Conservation (phyloP, 2,888 invertebrate species). For the Parasteatoda lunata region DNA sequence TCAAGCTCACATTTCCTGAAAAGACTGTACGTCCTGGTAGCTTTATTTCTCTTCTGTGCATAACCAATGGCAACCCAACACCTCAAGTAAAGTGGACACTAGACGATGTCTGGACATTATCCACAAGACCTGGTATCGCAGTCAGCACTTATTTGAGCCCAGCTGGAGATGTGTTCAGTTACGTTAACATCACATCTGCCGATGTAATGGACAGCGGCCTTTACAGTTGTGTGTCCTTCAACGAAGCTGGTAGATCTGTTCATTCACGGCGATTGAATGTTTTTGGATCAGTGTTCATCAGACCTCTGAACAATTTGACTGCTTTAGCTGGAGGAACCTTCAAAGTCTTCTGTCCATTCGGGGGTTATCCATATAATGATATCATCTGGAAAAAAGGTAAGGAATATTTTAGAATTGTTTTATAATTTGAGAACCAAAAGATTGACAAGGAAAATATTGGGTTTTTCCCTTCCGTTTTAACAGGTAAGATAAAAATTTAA, state of each 20-base stretch:
- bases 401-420: not conserved
- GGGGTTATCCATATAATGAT: conserved; percentile 70
- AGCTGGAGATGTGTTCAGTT: conserved; percentile 59
- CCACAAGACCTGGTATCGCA: conserved; percentile 64
- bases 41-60: conserved; percentile 68
- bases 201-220: conserved; percentile 70
- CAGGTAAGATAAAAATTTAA: no score
- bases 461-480: no score
- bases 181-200: conserved; percentile 66
- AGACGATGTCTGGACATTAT: conserved; percentile 67
- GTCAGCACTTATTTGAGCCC: conserved; percentile 61
- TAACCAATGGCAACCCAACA: conserved; percentile 69
- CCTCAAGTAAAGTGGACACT: conserved; percentile 70
- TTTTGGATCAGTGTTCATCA: conserved; percentile 69
- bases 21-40: conserved; percentile 70
- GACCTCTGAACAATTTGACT: conserved; percentile 69
- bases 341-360: conserved; percentile 70
- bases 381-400: conserved; percentile 70
- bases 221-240: conserved; percentile 70
- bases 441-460: no score
- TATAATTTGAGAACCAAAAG: no score
- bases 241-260: conserved; percentile 66
- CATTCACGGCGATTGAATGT: conserved; percentile 70
- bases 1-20: conserved; percentile 71
- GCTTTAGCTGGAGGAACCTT: conserved; percentile 68